Conservation (phyloP, 2,113 vertebrate genomes). For the Epinephelus fuscoguttatus region DNA sequence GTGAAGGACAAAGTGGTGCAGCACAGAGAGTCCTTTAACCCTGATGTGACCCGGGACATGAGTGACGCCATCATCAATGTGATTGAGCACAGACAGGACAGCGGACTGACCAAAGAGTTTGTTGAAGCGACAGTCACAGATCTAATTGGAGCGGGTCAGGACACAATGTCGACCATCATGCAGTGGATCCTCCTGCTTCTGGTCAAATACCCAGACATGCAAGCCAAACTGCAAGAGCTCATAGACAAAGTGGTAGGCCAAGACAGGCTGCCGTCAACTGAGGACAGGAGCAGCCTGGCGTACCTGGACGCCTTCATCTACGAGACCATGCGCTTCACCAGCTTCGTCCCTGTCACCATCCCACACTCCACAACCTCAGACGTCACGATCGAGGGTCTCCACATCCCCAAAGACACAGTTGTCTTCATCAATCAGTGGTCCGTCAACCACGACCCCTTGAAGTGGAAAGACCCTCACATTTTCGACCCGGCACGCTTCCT, state of each 20-base stretch:
- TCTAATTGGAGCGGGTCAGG: constrained; percentile 90
- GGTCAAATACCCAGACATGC: constrained; percentile 85
- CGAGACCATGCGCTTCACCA: constrained; percentile 89
- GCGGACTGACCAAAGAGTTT: constrained; percentile 80
- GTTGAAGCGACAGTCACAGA: constrained; percentile 88
- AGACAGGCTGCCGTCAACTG: constrained; percentile 81
- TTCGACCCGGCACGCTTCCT: constrained; percentile 89
- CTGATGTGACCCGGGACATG: constrained; percentile 81
- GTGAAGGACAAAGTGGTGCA: constrained; percentile 85
- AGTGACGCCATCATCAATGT: constrained; percentile 87
- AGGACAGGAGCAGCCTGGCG: constrained; percentile 83
- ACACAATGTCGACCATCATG: constrained; percentile 86
- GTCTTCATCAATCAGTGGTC: constrained; percentile 94
- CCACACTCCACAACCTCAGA: constrained; percentile 89
- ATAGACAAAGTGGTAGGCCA: constrained; percentile 87
- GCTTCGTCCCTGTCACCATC: constrained; percentile 91
- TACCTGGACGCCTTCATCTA: constrained; percentile 90
- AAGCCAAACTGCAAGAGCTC: constrained; percentile 84
- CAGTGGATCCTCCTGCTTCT: constrained; percentile 89
- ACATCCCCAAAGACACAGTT: constrained; percentile 89
- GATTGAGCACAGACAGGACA: constrained; percentile 79
- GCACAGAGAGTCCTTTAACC: constrained; percentile 85
- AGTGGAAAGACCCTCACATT: constrained; percentile 87
- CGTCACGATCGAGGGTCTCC: constrained; percentile 87
- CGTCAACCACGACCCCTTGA: constrained; percentile 88